Evolutionary conservation across 2,797 vertebrate species (phyloP), one percentile per base, ranked within the genome.

Genomic region (Parambassis ranga): DNA sequence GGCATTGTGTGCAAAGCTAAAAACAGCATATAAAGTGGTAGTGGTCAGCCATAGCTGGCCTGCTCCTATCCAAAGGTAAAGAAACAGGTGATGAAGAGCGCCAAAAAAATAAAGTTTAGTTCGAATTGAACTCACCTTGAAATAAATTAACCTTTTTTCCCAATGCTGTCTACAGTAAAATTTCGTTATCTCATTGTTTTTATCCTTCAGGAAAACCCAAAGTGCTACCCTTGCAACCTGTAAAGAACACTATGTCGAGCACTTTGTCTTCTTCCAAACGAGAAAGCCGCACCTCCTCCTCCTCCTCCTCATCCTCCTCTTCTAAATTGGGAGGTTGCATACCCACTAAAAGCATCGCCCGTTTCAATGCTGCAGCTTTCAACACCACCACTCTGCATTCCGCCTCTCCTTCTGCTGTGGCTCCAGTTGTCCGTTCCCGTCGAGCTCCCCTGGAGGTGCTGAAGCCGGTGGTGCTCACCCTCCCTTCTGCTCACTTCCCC

Each of bases 401-500:
- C 1, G 1, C 11, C 1, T 19, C 50, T 10, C 3, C 1, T 58
- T 69, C 6, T 28, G 19, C 44, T 0, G 4, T 18, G 72, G 2
- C 1, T 1, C 2, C 0, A 11, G 64, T 1, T 28, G 63, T 35
- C 32, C 14, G 49, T 50, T 36, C 56, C 3, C 7, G 31, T 1
- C 90, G 83, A 73, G 50, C 66, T 14, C 50, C 32, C 0, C 62
- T 62, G 1, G 87, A 91, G 51, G 88, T 86, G 3, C 10, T 93
- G 71, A 94, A 90, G 57, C 90, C 91, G 0, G 43, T 86, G 3
- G 82, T 88, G 26, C 85, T 95, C 0, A 48, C 86, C 23, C 67
- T 96, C 44, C 93, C 94, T 53, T 79, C 91, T 0, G 62, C 89
- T 30, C 41, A 85, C 37, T 62, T 90, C 41, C 90, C 92, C 0